Conservation (phyloP, 2,797 vertebrate species). For the Sebastes elongatus region DNA sequence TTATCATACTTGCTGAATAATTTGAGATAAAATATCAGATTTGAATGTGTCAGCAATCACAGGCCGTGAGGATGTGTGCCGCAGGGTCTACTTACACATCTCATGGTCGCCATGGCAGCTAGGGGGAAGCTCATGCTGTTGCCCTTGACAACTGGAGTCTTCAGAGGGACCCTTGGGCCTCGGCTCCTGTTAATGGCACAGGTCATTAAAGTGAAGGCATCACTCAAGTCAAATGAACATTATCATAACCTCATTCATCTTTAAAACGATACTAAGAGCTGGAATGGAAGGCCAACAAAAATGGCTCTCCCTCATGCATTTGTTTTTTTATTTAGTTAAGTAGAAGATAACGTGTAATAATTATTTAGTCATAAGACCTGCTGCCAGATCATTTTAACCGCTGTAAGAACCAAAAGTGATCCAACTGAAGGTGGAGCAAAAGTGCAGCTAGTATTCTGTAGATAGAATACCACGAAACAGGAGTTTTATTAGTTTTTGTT, state of each 20-base stretch:
- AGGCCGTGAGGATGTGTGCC: neutral
- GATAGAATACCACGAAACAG: neutral
- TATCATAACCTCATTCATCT: neutral
- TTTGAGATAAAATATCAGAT: neutral
- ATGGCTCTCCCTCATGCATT: neutral
- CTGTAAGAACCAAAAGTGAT: neutral
- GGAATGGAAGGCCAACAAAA: neutral
- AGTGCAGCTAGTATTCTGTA: neutral
- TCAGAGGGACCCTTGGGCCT: constrained; percentile 29
- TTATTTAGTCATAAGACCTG: neutral
- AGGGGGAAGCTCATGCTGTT: constrained; percentile 51
- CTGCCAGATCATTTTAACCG: neutral
- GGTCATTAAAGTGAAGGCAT: constrained; percentile 36
- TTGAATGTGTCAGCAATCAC: neutral
- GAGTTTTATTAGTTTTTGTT: constrained; percentile 3
- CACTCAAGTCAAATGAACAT: constrained; percentile 11
- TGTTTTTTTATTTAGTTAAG: neutral
- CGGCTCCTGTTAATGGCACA: constrained; percentile 19
- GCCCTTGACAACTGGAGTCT: constrained; percentile 58
- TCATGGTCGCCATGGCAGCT: constrained; percentile 54
- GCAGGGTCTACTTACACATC: constrained; percentile 51
- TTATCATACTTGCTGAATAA: neutral
- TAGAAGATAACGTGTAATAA: neutral
- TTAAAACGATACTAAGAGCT: neutral
- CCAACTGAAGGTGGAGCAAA: neutral